A percentile compares a stretch with the other conserved stretches of the same genome.
Conservation (phyloP, 2,888 invertebrate species). For the Sinelater perroti region DNA sequence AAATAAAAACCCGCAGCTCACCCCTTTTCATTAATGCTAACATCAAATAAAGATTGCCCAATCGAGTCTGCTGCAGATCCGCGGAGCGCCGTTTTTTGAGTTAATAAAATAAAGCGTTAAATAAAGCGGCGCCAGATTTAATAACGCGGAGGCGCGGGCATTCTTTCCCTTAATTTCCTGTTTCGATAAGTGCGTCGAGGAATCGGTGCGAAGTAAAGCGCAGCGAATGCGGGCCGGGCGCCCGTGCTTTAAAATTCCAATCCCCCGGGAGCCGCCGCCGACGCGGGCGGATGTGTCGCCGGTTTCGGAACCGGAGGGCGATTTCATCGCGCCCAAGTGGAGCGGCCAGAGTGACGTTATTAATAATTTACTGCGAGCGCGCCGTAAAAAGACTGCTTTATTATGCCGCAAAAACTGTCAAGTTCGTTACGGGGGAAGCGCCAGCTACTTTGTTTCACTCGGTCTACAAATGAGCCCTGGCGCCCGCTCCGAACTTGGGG, state of each 20-base stretch:
- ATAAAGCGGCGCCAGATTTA: constrained; percentile 5
- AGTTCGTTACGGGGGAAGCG: background rate
- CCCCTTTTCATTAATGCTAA: background rate
- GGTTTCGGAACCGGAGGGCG: too few species aligned
- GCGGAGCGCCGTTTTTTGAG: too few species aligned
- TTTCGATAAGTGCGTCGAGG: background rate
- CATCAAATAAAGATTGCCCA: too few species aligned
- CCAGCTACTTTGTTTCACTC: constrained; percentile 1
- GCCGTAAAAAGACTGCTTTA: too few species aligned
- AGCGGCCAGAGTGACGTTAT: too few species aligned
- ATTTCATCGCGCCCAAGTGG: too few species aligned
- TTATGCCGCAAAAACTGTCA: too few species aligned
- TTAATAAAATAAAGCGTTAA: constrained; percentile 1
- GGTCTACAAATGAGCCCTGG: background rate
- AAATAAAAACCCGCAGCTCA: background rate
- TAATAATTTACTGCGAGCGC: too few species aligned
- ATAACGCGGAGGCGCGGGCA: background rate
- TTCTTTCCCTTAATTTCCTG: constrained; percentile 16
- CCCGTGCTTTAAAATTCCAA: constrained; percentile 12
- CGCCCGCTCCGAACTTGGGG: background rate
- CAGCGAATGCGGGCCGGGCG: constrained; percentile 4
- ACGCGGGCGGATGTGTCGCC: too few species aligned
- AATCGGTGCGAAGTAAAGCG: too few species aligned
- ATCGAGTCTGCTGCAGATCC: too few species aligned
- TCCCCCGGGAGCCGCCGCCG: too few species aligned